Conservation (phyloP, 2,797 vertebrate species). For the Cyprinodon diabolis region DNA sequence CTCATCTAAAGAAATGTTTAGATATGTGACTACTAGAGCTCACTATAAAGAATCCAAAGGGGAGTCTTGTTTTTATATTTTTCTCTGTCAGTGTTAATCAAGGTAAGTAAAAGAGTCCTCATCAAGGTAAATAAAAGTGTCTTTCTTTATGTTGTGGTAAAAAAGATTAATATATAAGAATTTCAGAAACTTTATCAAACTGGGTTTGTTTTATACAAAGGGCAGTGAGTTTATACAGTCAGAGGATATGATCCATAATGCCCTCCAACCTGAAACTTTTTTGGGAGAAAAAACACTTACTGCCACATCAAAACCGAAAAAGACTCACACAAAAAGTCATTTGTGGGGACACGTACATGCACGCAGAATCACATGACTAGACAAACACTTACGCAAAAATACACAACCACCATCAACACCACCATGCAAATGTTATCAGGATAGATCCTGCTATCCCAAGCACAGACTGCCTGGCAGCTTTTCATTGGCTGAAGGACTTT, state of each 20-base stretch:
- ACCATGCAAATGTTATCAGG: slow-evolving; percentile 64
- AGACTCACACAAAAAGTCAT: slow-evolving; percentile 12
- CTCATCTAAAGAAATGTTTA: neutral
- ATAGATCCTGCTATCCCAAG: slow-evolving; percentile 49
- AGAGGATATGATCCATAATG: slow-evolving; percentile 32
- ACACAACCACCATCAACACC: slow-evolving; percentile 5
- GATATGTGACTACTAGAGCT: slow-evolving; percentile 7
- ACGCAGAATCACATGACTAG: neutral
- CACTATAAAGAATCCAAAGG: slow-evolving; percentile 1
- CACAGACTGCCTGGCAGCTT: slow-evolving; percentile 53
- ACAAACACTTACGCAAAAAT: neutral
- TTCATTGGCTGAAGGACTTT: slow-evolving; percentile 69
- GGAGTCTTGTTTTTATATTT: slow-evolving; percentile 6
- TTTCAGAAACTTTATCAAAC: slow-evolving; percentile 6
- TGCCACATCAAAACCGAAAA: slow-evolving; percentile 12
- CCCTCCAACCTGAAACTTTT: neutral
- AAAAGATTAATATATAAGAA: too few relatives aligned
- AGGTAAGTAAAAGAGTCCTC: neutral
- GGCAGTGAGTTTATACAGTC: slow-evolving; percentile 24
- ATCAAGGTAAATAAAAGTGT: slow-evolving; percentile 15
- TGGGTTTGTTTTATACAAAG: slow-evolving; percentile 24
- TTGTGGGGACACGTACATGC: slow-evolving; percentile 23
- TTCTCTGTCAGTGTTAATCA: neutral
- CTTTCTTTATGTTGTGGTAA: neutral
- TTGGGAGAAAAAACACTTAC: slow-evolving; percentile 34